Percentiles rank a stretch among this genome's conserved stretches.
Evolutionary conservation across 2,888 invertebrate genomes (phyloP).

Genomic region (Iphiclides podalirius): DNA sequence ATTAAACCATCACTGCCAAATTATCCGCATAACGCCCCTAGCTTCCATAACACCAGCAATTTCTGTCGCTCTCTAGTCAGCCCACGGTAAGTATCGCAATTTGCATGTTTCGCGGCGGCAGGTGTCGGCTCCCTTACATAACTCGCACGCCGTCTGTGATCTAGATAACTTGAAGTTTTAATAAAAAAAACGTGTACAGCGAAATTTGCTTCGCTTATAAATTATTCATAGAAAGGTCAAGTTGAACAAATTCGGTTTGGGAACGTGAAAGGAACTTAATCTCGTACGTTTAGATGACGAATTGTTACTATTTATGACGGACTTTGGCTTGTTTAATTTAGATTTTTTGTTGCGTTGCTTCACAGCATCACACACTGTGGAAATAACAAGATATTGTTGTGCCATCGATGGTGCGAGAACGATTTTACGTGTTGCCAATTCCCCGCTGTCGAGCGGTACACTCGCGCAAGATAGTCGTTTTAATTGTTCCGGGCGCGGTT

Average conservation of each 20-base stretch:
- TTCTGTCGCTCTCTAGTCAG: slow-evolving; percentile 33
- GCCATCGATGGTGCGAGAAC: too few relatives aligned
- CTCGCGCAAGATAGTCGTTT: too few relatives aligned
- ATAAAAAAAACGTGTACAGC: slow-evolving; percentile 2
- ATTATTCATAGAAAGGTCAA: not conserved
- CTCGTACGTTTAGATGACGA: too few relatives aligned
- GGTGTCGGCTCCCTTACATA: slow-evolving; percentile 29
- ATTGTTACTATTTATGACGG: too few relatives aligned
- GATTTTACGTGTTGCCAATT: too few relatives aligned
- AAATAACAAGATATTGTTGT: too few relatives aligned
- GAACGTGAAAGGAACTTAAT: too few relatives aligned
- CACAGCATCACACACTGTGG: too few relatives aligned
- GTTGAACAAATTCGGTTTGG: not conserved
- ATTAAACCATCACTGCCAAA: slow-evolving; percentile 45
- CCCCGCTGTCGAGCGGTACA: too few relatives aligned
- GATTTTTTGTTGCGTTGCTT: too few relatives aligned
- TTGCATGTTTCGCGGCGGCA: slow-evolving; percentile 39
- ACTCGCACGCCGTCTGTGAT: slow-evolving; percentile 10
- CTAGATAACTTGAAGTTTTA: slow-evolving; percentile 19
- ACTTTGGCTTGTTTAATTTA: too few relatives aligned
- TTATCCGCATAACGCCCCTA: slow-evolving; percentile 41
- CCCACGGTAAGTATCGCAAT: slow-evolving; percentile 35
- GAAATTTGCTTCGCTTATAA: too few relatives aligned
- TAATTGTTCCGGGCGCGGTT: slow-evolving; percentile 58
- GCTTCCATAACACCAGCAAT: slow-evolving; percentile 35